Evolutionary conservation across 1,140 invertebrate genomes (phyloP).

Genomic region (Condylostylus longicornis): DNA sequence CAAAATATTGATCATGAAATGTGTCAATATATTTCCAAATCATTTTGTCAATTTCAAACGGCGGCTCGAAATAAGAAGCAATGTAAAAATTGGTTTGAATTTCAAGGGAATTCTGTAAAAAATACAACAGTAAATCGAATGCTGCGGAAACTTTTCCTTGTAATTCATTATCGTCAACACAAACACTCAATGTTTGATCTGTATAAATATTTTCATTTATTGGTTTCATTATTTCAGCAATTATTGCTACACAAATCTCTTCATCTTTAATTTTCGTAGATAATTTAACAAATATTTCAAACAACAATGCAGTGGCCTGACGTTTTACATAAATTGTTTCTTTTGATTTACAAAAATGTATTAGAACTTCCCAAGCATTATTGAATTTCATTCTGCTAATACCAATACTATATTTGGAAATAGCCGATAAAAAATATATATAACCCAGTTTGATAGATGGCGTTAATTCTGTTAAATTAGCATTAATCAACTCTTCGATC

Average conservation of each 20-base stretch:
- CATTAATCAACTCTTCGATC: neutral
- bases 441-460: constrained; percentile 45
- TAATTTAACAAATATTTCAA: constrained; percentile 35
- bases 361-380: constrained; percentile 37
- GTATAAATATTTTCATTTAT: constrained; percentile 32
- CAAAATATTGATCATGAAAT: constrained; percentile 20
- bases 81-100: constrained; percentile 20
- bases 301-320: constrained; percentile 40
- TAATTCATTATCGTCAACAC: constrained; percentile 36
- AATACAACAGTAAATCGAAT: constrained; percentile 33
- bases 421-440: constrained; percentile 37
- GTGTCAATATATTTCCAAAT: constrained; percentile 27
- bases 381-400: constrained; percentile 38
- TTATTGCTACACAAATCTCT: constrained; percentile 35
- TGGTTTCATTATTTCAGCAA: constrained; percentile 34
- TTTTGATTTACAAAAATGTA: constrained; percentile 39
- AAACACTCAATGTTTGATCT: constrained; percentile 18
- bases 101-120: constrained; percentile 25
- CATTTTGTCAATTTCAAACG: constrained; percentile 21
- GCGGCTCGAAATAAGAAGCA: constrained; percentile 14
- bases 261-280: constrained; percentile 31
- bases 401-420: constrained; percentile 38
- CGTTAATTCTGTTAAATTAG: constrained; percentile 11
- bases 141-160: constrained; percentile 36
- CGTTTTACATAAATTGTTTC: constrained; percentile 47